Conservation (phyloP, 53 echinoderm and acorn worm genomes). For the Mesocentrotus franciscanus region DNA sequence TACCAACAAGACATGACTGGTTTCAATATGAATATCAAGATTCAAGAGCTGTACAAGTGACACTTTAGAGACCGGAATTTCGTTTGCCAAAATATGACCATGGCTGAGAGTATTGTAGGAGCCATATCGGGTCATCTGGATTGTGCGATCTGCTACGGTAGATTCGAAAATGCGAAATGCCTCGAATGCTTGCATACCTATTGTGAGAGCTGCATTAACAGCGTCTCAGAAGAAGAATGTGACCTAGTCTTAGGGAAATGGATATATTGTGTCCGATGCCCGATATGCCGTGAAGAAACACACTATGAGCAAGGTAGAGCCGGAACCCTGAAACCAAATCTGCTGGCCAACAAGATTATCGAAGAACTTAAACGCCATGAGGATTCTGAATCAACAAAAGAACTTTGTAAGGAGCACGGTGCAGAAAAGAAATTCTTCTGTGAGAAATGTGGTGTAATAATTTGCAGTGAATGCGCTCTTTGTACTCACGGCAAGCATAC, state of each 20-base stretch:
- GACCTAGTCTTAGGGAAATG: neutral
- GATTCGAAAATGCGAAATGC: neutral
- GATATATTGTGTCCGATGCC: neutral
- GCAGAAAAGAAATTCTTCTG: conserved; percentile 6
- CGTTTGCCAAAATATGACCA: neutral
- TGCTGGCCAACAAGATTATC: neutral
- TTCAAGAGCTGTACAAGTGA: too few relatives aligned
- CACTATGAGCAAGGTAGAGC: neutral
- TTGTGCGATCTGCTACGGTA: neutral
- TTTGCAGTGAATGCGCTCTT: neutral
- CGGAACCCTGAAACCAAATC: neutral
- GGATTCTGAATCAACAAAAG: neutral
- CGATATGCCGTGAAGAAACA: neutral
- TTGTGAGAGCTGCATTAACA: neutral
- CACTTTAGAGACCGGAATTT: too few relatives aligned
- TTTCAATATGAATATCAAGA: too few relatives aligned
- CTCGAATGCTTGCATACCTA: neutral
- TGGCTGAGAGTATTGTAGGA: neutral
- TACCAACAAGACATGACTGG: neutral
- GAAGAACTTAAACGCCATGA: neutral
- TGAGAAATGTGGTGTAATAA: neutral
- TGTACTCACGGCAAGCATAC: neutral
- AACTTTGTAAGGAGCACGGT: neutral
- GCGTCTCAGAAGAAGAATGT: neutral
- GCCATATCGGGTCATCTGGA: neutral